phyloP scores from a whole-genome alignment of 2,888 invertebrate genomes.

The Noctua janthina region DNA sequence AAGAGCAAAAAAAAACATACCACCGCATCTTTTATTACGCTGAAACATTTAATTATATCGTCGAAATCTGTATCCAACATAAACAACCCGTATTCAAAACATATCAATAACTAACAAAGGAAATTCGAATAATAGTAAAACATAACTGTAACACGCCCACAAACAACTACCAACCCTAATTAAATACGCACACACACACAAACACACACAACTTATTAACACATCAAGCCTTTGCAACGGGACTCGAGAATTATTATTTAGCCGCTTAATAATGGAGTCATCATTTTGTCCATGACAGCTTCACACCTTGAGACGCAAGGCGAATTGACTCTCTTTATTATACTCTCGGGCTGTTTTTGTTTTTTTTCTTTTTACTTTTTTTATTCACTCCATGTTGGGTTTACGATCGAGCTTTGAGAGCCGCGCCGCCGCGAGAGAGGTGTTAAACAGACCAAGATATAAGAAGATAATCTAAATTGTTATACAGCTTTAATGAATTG shows the following conservation, averaged over 20 bases:
- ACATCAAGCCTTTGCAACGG: slow-evolving; percentile 80
- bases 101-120: slow-evolving; percentile 66
- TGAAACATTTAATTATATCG: slow-evolving; percentile 49
- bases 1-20: neutral
- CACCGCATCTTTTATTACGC: slow-evolving; percentile 13
- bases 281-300: slow-evolving; percentile 89
- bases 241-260: slow-evolving; percentile 85
- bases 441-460: slow-evolving; percentile 83
- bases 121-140: slow-evolving; percentile 60
- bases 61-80: slow-evolving; percentile 35
- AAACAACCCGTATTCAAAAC: slow-evolving; percentile 57
- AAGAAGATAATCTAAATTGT: slow-evolving; percentile 81
- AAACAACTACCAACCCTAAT: slow-evolving; percentile 73
- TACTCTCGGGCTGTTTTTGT: slow-evolving; percentile 71
- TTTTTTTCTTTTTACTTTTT: slow-evolving; percentile 71
- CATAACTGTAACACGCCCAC: slow-evolving; percentile 63
- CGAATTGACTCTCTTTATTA: slow-evolving; percentile 87
- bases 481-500: slow-evolving; percentile 80
- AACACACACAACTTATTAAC: slow-evolving; percentile 80
- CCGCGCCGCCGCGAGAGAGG: slow-evolving; percentile 78
- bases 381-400: slow-evolving; percentile 76
- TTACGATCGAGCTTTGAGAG: slow-evolving; percentile 84
- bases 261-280: slow-evolving; percentile 89
- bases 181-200: slow-evolving; percentile 69
- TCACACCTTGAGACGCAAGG: slow-evolving; percentile 87